Conservation (phyloP, 2,113 vertebrate species). For the Heterotilapia buettikoferi region DNA sequence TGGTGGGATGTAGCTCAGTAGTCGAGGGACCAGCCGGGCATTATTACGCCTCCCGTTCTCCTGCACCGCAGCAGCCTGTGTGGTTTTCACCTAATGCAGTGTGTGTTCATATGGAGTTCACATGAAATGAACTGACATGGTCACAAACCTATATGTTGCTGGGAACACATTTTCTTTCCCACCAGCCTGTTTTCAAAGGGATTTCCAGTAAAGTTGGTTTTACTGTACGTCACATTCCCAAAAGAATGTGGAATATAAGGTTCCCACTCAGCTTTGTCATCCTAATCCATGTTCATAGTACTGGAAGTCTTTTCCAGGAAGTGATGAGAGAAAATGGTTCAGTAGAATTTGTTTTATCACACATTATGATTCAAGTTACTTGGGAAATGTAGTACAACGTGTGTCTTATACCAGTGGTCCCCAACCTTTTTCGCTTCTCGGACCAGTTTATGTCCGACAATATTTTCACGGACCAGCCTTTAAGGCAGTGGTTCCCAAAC, state of each 20-base stretch:
- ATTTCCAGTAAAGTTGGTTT: not conserved
- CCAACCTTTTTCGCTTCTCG: accelerated
- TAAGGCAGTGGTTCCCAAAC: too few relatives aligned
- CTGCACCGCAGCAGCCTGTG: not conserved
- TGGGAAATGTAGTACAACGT: not conserved
- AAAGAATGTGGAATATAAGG: not conserved
- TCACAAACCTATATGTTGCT: not conserved
- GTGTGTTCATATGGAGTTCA: not conserved
- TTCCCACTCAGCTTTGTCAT: not conserved
- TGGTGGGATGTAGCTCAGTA: not conserved
- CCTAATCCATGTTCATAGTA: not conserved
- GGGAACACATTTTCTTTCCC: not conserved
- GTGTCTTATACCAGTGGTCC: accelerated
- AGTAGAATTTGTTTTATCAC: not conserved
- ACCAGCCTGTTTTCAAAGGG: not conserved
- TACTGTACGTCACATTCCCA: not conserved
- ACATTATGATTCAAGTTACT: not conserved
- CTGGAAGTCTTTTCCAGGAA: not conserved
- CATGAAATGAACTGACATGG: not conserved
- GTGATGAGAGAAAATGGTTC: not conserved
- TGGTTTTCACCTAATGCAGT: not conserved
- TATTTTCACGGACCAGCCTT: accelerated
- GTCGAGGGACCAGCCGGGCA: not conserved
- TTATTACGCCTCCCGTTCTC: not conserved
- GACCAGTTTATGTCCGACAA: accelerated